These are phyloP conservation scores for Heterohyrax brucei DNA, from an alignment of 2,797 vertebrate genomes.

Conservation along the genomic window DNA sequence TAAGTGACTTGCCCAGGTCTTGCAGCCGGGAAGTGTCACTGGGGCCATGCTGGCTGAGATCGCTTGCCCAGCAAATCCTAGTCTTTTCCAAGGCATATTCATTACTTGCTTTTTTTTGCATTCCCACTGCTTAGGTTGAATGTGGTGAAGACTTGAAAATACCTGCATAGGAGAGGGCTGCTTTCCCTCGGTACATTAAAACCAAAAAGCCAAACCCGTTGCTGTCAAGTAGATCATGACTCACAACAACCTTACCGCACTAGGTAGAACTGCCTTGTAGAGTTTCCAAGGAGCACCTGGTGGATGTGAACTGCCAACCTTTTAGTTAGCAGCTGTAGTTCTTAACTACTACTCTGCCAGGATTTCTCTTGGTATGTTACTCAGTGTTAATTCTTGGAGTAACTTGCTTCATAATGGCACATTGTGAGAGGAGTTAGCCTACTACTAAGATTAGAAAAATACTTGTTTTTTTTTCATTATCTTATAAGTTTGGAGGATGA, in stretches of 20 bases:
- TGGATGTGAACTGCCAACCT: no score
- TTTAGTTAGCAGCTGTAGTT: no score
- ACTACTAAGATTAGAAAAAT: not conserved
- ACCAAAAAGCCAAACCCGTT: no score
- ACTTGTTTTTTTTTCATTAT: not conserved
- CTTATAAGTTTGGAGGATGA: slow-evolving; percentile 21
- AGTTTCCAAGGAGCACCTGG: no score
- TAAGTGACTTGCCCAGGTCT: not conserved
- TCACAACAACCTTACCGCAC: no score
- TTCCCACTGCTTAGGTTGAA: not conserved
- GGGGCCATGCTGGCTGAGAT: not conserved
- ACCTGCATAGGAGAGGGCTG: rapidly evolving
- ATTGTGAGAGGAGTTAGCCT: not conserved
- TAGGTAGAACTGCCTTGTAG: no score
- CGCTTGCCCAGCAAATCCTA: not conserved
- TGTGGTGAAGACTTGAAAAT: not conserved
- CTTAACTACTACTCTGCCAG: no score
- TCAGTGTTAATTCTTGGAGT: not conserved
- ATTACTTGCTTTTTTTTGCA: not conserved
- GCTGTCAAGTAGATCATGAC: no score
- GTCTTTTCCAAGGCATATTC: not conserved
- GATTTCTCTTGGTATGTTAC: no score
- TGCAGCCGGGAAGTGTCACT: not conserved
- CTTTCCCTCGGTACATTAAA: not conserved
- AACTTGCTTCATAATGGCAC: not conserved